Percentiles rank a stretch among this genome's conserved stretches.
These are phyloP conservation scores for Strigops habroptila DNA, from an alignment of 2,113 vertebrate species.

Conservation along the genomic window DNA sequence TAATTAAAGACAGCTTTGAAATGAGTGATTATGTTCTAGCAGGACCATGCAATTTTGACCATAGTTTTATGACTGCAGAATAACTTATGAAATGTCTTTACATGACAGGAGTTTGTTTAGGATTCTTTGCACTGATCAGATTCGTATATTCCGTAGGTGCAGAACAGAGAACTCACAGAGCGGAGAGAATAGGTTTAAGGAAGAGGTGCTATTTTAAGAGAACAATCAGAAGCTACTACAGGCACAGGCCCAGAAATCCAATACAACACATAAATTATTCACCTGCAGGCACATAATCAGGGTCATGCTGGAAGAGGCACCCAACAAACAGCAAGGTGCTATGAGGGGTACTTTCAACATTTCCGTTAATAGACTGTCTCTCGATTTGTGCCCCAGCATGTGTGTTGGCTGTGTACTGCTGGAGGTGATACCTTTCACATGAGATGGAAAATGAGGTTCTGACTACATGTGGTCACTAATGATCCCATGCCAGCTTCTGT, in stretches of 20 bases:
- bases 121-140: not conserved
- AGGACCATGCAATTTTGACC: not conserved
- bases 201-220: not conserved
- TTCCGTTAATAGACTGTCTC: not conserved
- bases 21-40: not conserved
- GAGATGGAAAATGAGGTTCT: constrained; percentile 25
- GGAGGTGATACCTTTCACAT: not conserved
- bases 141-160: not conserved
- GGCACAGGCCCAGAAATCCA: not conserved
- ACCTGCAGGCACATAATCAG: not conserved
- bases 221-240: not conserved
- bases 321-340: constrained; percentile 12
- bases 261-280: constrained; percentile 4
- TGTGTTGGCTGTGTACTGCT: not conserved
- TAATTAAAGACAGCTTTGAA: not conserved
- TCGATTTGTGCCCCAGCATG: constrained; percentile 26
- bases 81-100: not conserved
- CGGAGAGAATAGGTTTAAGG: not conserved
- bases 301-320: not conserved
- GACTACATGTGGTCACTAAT: constrained; percentile 2
- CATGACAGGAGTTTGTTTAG: not conserved
- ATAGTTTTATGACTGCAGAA: not conserved
- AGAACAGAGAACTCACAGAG: not conserved
- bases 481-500: not conserved
- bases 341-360: not conserved